Conservation (phyloP, 1,140 invertebrate genomes). For the Drosophila ananassae region DNA sequence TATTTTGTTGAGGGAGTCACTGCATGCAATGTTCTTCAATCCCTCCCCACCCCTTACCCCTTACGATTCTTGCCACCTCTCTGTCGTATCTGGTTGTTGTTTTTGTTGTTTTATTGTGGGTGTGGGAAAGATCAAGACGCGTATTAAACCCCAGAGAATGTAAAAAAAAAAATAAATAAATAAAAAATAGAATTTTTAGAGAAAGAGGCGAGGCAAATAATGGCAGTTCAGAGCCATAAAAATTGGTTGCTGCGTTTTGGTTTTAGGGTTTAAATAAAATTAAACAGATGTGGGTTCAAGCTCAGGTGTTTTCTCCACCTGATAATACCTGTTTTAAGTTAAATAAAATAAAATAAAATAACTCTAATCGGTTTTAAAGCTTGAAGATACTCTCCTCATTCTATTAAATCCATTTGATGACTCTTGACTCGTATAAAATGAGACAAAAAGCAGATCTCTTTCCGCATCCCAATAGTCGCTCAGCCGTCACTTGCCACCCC, state of each 20-base stretch:
- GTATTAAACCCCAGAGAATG: constrained; percentile 59
- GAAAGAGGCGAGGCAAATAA: constrained; percentile 32
- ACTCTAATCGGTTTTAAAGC: neutral
- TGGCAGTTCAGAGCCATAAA: constrained; percentile 47
- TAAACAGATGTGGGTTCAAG: neutral
- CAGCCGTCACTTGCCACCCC: constrained; percentile 28
- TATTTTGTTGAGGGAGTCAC: constrained; percentile 60
- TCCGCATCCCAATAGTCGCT: constrained; percentile 37
- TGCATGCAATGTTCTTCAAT: constrained; percentile 62
- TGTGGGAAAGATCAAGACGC: constrained; percentile 79
- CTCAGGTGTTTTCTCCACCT: neutral
- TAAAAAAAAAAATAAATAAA: constrained; percentile 25
- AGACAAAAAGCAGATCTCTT: constrained; percentile 14
- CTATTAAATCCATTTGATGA: constrained; percentile 1
- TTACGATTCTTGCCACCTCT: neutral
- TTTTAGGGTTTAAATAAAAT: constrained; percentile 2
- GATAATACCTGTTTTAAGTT: neutral
- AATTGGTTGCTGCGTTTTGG: constrained; percentile 22
- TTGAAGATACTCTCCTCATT: neutral
- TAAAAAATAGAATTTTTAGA: constrained; percentile 12
- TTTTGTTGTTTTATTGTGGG: constrained; percentile 43
- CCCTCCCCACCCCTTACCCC: neutral
- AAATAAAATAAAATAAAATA: neutral
- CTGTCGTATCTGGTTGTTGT: constrained; percentile 2
- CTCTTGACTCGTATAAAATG: constrained; percentile 9